Base-by-base conservation (phyloP, 2,888 invertebrate genomes). In the Andrena trimmerana region DNA sequence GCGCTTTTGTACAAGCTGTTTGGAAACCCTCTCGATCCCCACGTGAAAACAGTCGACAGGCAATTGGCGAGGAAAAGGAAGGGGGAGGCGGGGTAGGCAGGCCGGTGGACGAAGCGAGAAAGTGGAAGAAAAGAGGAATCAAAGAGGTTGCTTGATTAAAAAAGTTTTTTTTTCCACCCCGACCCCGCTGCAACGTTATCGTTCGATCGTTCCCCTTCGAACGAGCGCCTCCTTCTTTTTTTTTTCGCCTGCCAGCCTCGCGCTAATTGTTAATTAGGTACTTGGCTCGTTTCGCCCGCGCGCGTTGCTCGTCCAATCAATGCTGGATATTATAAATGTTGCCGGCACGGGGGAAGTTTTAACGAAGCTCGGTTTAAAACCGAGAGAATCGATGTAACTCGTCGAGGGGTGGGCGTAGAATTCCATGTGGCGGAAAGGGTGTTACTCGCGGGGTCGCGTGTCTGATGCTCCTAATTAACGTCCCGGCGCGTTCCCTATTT, bases 401-500 rank as follows among this genome's bases (percentile, higher is more conserved):
- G 48, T 27, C 24, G 8, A 8, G 54, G 60, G 57, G 24, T 29
- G 33, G 36, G 8, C 33, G 36, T 5, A 4, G 42, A 57, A 78
- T 69, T 42, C 42, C 42, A 42, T 16, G 42, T 13, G 16, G 13
- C 42, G 42, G 42, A 42, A 42, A 13, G 42, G 42, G 42, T 42
- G 42, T 42, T 42, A 42, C 42, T 42, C 69, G 52, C 60, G 33
- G 52, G 48, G 36, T 57, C 59, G 71, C 54, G 70, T 75, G 59
- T 31, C 42, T 76, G 67, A 78, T 68, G 71, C 71, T 62, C 50
- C 70, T 78, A 86, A 86, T 83, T 86, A 86, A 72, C 76, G 54
- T 72, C 50, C 48, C 48, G 62, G 66, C 36, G 67, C 63, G 73
- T 66, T 48, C 66, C 73, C 70, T 70, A 67, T 81, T 78, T 73